Conservation (phyloP, 2,113 vertebrate genomes). For the Glaucidium brasilianum region DNA sequence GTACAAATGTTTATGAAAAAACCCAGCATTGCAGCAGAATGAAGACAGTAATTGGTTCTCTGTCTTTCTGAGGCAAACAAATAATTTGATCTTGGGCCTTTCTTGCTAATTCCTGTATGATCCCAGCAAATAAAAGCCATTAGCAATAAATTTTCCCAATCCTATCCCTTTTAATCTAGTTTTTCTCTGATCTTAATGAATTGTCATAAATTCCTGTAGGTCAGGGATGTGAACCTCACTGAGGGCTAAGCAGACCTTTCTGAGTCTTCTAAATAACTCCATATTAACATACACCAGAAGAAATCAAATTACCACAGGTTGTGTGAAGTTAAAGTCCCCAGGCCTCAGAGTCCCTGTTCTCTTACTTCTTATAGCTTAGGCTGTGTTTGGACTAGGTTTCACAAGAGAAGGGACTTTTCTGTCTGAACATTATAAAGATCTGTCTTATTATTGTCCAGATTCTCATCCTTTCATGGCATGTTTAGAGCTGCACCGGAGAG, state of each 20-base stretch:
- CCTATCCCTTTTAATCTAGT: neutral
- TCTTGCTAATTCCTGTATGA: neutral
- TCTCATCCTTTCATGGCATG: neutral
- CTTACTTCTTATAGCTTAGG: neutral
- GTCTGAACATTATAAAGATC: neutral
- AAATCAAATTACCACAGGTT: neutral
- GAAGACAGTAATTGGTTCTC: neutral
- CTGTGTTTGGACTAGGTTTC: neutral
- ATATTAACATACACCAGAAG: neutral
- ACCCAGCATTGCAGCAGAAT: neutral
- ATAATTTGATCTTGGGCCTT: neutral
- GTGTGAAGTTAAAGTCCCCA: neutral
- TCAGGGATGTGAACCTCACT: neutral
- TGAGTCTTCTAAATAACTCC: neutral
- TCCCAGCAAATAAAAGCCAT: neutral
- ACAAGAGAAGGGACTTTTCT: neutral
- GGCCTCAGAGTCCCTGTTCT: neutral
- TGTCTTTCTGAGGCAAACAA: neutral
- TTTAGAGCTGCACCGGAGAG: neutral
- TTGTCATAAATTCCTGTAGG: neutral
- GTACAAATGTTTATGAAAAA: neutral
- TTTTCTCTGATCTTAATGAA: neutral
- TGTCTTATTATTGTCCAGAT: neutral
- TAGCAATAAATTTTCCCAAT: neutral
- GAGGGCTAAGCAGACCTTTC: neutral